Base-by-base conservation (phyloP, 2,888 invertebrate genomes). In the Xylota sylvarum region DNA sequence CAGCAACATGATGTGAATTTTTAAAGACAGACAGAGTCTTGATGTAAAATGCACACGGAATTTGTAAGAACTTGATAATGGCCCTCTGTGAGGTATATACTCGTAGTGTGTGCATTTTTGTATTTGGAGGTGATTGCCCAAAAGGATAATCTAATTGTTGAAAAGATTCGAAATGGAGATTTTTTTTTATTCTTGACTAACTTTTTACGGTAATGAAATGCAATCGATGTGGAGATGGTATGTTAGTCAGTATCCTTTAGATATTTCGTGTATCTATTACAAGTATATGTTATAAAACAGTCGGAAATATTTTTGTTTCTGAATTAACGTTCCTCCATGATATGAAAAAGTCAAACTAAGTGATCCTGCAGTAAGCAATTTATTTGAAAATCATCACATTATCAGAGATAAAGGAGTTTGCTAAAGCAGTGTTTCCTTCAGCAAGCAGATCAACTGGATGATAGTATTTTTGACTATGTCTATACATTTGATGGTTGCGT, bases 121-220 rank as follows among this genome's bases (percentile, higher is more conserved):
- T 70, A 46, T 50, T 70, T 27, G 9, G 43, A 86, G 72, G 86
- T 82, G 85, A 76, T 86, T 82, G 82, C 40, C 73, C 82, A 86
- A 86, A 77, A 86, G 86, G 86, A 86, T 86, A 86, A 86, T 86
- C 86, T 86, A 86, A 82, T 86, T 82, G 86, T 69, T 76, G 56
- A 43, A 56, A 55, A 72, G 58, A 80, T 50, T 67, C 30, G 27
- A 30, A 76, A 58, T 64, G 52, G 60, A 40, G 72, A 55, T 65
- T 86, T 89, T 88, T 76, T 74, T 69, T 17, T 43, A 4, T 4
- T 2, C 3, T 40, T 40, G n/a, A n/a, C 27, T n/a, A 70, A 76
- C 35, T 72, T 79, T 82, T 82, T 77, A 48, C 55, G 5, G 23
- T 56, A 46, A 19, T 52, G 60, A 81, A 85, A 82, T 86, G 32